Conservation (phyloP, 2,797 vertebrate species). For the Tenualosa ilisha region DNA sequence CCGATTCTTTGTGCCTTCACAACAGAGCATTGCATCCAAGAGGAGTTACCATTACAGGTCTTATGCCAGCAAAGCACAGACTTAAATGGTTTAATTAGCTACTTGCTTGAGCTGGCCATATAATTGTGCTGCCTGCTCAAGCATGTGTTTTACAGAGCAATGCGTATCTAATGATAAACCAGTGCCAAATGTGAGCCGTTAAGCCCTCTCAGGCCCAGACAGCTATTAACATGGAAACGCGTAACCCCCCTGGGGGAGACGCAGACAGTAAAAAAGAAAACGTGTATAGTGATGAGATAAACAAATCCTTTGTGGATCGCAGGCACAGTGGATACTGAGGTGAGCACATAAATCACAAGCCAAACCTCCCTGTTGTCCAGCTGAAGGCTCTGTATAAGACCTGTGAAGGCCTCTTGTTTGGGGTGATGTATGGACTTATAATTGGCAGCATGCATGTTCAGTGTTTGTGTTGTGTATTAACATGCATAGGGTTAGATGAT, state of each 20-base stretch:
- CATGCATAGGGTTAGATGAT: not conserved
- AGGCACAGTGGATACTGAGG: slow-evolving; percentile 55
- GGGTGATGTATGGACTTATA: slow-evolving; percentile 48
- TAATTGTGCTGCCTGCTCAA: slow-evolving; percentile 72
- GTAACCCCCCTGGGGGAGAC: slow-evolving; percentile 63
- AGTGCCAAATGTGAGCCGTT: slow-evolving; percentile 69
- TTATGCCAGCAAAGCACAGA: slow-evolving; percentile 30
- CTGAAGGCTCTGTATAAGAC: not conserved
- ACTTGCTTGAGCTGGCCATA: slow-evolving; percentile 64
- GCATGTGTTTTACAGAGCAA: slow-evolving; percentile 68
- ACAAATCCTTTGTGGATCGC: slow-evolving; percentile 68
- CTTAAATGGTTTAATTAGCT: slow-evolving; percentile 71
- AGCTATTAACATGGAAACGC: slow-evolving; percentile 63
- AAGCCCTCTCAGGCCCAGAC: slow-evolving; percentile 65
- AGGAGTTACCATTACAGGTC: not conserved
- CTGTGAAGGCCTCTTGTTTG: slow-evolving; percentile 7
- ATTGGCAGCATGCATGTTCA: not conserved
- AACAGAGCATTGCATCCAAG: not conserved
- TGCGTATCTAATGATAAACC: slow-evolving; percentile 73
- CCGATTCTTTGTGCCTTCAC: not conserved
- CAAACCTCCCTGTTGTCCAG: slow-evolving; percentile 49
- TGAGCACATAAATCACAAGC: slow-evolving; percentile 57
- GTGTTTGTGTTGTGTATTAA: not conserved
- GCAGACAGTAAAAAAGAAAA: slow-evolving; percentile 55
- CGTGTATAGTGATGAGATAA: slow-evolving; percentile 64